Evolutionary conservation across 2,888 invertebrate genomes (phyloP).

Genomic region (Lottia gigantea): DNA sequence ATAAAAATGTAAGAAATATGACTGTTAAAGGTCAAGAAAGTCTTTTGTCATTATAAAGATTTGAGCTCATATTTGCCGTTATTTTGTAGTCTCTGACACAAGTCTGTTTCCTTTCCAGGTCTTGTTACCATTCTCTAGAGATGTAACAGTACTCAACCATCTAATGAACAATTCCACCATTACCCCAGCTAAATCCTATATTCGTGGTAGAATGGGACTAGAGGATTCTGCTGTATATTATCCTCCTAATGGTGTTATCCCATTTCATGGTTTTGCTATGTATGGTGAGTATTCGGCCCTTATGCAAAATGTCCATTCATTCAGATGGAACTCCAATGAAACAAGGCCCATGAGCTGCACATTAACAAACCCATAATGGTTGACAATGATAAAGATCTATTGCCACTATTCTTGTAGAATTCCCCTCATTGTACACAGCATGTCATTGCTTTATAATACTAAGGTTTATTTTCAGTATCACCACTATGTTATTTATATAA

Average conservation of each 20-base stretch:
- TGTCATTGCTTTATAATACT: too few species aligned
- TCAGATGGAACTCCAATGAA: neutral
- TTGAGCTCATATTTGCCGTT: too few species aligned
- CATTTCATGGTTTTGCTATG: slow-evolving; percentile 97
- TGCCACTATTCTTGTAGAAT: too few species aligned
- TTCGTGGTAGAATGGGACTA: slow-evolving; percentile 78
- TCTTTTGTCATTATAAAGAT: too few species aligned
- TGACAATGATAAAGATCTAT: too few species aligned
- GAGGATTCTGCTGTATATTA: slow-evolving; percentile 81
- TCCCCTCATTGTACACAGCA: too few species aligned
- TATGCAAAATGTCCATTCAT: neutral
- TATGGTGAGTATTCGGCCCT: slow-evolving; percentile 77
- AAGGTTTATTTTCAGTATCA: slow-evolving; percentile 76
- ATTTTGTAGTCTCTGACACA: too few species aligned
- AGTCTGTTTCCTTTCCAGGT: slow-evolving; percentile 48
- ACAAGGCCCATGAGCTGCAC: too few species aligned
- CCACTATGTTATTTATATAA: slow-evolving; percentile 94
- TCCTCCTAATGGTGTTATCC: slow-evolving; percentile 94
- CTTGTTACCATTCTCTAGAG: slow-evolving; percentile 88
- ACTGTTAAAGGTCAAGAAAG: too few species aligned
- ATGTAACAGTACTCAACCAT: slow-evolving; percentile 78
- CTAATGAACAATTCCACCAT: slow-evolving; percentile 72
- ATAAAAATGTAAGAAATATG: too few species aligned
- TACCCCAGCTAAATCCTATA: slow-evolving; percentile 79
- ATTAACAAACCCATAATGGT: too few species aligned